Conservation (phyloP, 2,888 invertebrate genomes). For the Gortyna flavago region DNA sequence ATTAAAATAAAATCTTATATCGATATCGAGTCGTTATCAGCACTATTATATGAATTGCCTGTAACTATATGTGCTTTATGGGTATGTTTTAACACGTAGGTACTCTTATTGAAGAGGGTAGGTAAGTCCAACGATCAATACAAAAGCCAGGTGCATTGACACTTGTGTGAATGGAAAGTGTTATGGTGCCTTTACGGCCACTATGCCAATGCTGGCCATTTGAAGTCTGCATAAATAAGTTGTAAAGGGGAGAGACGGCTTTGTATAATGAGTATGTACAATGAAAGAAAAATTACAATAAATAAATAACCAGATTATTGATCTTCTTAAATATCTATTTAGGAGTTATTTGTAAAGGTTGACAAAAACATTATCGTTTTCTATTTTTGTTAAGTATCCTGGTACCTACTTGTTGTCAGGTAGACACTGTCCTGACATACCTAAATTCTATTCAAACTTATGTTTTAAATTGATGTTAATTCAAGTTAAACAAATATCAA, state of each 20-base stretch:
- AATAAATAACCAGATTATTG: neutral
- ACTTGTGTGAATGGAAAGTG: constrained; percentile 7
- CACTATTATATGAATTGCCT: constrained; percentile 40
- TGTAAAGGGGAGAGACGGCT: neutral
- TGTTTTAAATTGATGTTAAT: too few species aligned
- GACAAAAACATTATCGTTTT: neutral
- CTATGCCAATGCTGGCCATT: neutral
- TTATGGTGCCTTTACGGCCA: neutral
- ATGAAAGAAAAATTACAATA: neutral
- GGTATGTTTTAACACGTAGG: constrained; percentile 44
- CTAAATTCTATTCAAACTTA: too few species aligned
- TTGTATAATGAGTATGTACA: neutral
- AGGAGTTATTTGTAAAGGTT: neutral
- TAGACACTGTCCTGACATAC: neutral
- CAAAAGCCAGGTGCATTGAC: constrained; percentile 46
- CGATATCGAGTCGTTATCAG: constrained; percentile 38
- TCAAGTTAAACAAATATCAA: too few species aligned
- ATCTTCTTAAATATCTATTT: neutral
- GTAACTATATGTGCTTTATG: constrained; percentile 19
- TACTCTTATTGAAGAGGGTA: constrained; percentile 33
- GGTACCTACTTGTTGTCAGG: neutral
- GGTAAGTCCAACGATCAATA: constrained; percentile 48
- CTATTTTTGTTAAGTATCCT: too few species aligned
- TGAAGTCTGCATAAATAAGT: neutral
- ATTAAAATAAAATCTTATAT: constrained; percentile 48